These are phyloP conservation scores for Adela reaumurella DNA, from an alignment of 2,888 invertebrate genomes.

Conservation along the genomic window DNA sequence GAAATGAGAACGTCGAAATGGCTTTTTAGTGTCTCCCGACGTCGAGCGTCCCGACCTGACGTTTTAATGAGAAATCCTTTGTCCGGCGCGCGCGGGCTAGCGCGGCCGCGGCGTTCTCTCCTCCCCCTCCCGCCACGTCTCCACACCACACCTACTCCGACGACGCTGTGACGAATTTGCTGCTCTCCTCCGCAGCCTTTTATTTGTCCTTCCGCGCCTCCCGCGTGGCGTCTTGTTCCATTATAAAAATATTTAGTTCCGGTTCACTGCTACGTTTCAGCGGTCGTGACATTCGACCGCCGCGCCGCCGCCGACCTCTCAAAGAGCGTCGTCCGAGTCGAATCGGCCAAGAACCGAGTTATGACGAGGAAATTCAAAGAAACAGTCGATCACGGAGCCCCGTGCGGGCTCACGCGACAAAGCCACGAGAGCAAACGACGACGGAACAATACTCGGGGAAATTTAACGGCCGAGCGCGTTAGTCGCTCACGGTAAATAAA, in stretches of 20 bases:
- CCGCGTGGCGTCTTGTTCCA: neutral
- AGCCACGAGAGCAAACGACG: neutral
- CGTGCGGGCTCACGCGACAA: neutral
- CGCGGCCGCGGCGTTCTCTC: neutral
- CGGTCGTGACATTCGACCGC: neutral
- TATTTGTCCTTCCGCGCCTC: neutral
- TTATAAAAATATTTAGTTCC: neutral
- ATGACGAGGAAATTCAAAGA: neutral
- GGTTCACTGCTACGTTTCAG: neutral
- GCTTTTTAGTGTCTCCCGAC: constrained; percentile 42
- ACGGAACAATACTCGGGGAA: neutral
- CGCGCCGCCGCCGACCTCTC: neutral
- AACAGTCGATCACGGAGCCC: neutral
- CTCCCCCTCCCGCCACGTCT: neutral
- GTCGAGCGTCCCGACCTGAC: constrained; percentile 34
- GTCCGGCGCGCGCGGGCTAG: constrained; percentile 1
- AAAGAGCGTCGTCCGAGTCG: neutral
- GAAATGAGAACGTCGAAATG: constrained; percentile 23
- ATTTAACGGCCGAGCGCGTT: neutral
- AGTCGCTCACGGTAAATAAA: neutral
- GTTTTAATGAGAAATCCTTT: constrained; percentile 43
- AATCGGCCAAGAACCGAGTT: neutral
- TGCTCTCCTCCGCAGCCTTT: neutral
- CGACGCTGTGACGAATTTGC: neutral
- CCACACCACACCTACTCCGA: neutral